These are phyloP conservation scores for Pterostichus niger DNA, from an alignment of 2,888 invertebrate genomes.

Conservation along the genomic window DNA sequence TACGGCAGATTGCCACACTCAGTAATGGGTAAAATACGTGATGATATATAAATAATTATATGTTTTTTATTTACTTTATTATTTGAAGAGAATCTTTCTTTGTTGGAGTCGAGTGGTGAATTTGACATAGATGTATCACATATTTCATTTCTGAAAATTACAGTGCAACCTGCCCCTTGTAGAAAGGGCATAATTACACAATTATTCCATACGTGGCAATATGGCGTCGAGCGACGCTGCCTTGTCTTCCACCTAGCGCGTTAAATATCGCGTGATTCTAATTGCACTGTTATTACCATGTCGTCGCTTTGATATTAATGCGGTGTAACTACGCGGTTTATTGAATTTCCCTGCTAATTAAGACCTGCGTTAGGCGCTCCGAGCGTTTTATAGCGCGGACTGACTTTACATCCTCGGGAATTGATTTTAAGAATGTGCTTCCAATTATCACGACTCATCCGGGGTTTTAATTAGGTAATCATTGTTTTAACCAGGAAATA, in stretches of 20 bases:
- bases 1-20: too few relatives aligned
- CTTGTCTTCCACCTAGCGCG: conserved; percentile 20
- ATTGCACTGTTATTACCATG: conserved; percentile 57
- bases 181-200: conserved; percentile 20
- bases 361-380: conserved; percentile 21
- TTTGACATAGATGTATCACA: too few relatives aligned
- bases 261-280: conserved; percentile 53
- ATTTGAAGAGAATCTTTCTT: too few relatives aligned
- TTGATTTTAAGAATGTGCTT: conserved; percentile 44
- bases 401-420: conserved; percentile 27
- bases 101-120: too few relatives aligned
- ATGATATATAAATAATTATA: too few relatives aligned
- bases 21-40: too few relatives aligned
- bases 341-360: conserved; percentile 55
- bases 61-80: too few relatives aligned
- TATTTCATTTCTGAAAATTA: too few relatives aligned
- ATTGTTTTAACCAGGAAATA: conserved; percentile 50
- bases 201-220: conserved; percentile 6
- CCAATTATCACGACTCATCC: conserved; percentile 46
- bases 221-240: conserved; percentile 17
- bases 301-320: conserved; percentile 56
- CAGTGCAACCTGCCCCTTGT: too few relatives aligned
- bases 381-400: conserved; percentile 36
- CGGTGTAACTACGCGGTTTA: conserved; percentile 56
- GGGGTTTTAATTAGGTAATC: conserved; percentile 37